Conservation (phyloP, 2,113 vertebrate species). For the Carassius auratus region DNA sequence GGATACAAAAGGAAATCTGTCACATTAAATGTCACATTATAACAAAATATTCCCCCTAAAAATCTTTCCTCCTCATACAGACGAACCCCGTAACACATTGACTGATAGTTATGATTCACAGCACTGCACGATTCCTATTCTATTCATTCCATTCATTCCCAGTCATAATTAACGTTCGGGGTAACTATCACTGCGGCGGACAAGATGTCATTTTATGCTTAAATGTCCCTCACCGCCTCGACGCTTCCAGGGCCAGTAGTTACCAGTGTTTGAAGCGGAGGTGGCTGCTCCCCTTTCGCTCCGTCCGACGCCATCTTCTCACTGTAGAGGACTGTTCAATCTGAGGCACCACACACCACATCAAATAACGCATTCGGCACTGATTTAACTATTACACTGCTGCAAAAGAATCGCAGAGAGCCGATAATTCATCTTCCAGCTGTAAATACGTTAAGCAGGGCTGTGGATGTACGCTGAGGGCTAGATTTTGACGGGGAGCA, state of each 20-base stretch:
- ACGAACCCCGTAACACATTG: constrained; percentile 28
- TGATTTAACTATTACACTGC: constrained; percentile 73
- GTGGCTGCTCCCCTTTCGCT: constrained; percentile 78
- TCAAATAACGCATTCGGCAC: constrained; percentile 70
- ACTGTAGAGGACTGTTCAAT: constrained; percentile 75
- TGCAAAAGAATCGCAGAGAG: constrained; percentile 58
- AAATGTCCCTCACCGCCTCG: constrained; percentile 73
- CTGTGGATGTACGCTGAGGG: background rate
- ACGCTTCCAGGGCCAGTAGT: constrained; percentile 73
- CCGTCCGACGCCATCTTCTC: constrained; percentile 84
- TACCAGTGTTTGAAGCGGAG: constrained; percentile 75
- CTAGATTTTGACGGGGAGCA: constrained; percentile 23
- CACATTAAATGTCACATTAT: background rate
- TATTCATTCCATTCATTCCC: background rate
- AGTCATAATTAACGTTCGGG: background rate
- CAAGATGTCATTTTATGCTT: background rate
- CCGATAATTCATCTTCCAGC: constrained; percentile 7
- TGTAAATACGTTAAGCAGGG: background rate
- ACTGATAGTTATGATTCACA: constrained; percentile 14
- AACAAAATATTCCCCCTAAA: background rate
- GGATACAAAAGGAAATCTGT: background rate
- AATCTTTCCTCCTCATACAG: background rate
- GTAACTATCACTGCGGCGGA: background rate
- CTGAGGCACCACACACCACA: constrained; percentile 60
- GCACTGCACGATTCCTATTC: constrained; percentile 5